phyloP scores from a whole-genome alignment of 2,888 invertebrate genomes.

The Sarcophaga caerulescens region DNA sequence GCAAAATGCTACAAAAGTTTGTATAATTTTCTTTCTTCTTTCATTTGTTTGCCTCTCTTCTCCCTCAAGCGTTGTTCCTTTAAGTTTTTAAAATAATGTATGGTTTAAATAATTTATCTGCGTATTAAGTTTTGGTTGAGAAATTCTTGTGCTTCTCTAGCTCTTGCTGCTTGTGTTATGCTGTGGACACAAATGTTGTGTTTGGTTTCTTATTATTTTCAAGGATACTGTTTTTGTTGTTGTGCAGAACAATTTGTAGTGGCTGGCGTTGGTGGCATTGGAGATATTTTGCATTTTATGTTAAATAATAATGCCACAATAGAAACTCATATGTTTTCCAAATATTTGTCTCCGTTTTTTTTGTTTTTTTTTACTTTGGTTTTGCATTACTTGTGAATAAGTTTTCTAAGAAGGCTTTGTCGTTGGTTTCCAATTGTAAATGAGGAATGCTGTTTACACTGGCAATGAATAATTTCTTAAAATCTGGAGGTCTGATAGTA shows the following conservation, averaged over 20 bases:
- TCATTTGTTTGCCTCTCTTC: not conserved
- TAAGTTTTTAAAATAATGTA: slow-evolving; percentile 59
- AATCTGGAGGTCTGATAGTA: too few species aligned
- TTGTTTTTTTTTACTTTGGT: slow-evolving; percentile 5
- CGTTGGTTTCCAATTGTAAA: slow-evolving; percentile 23
- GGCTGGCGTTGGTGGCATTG: not conserved
- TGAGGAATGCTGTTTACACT: slow-evolving; percentile 34
- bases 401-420: slow-evolving; percentile 27
- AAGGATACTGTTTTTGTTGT: slow-evolving; percentile 19
- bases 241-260: not conserved
- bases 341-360: slow-evolving; percentile 36
- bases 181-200: slow-evolving; percentile 54
- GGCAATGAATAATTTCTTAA: not conserved
- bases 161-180: slow-evolving; percentile 3
- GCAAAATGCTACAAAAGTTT: slow-evolving; percentile 33
- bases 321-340: slow-evolving; percentile 63
- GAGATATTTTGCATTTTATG: slow-evolving; percentile 44
- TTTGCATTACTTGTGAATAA: slow-evolving; percentile 19
- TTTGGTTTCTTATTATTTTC: slow-evolving; percentile 50
- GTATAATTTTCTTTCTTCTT: slow-evolving; percentile 2
- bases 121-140: slow-evolving; percentile 52
- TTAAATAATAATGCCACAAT: slow-evolving; percentile 52
- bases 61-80: not conserved
- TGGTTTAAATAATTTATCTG: slow-evolving; percentile 66
- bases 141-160: slow-evolving; percentile 31